Conservation (phyloP, 2,797 vertebrate genomes). For the Poecilia picta region DNA sequence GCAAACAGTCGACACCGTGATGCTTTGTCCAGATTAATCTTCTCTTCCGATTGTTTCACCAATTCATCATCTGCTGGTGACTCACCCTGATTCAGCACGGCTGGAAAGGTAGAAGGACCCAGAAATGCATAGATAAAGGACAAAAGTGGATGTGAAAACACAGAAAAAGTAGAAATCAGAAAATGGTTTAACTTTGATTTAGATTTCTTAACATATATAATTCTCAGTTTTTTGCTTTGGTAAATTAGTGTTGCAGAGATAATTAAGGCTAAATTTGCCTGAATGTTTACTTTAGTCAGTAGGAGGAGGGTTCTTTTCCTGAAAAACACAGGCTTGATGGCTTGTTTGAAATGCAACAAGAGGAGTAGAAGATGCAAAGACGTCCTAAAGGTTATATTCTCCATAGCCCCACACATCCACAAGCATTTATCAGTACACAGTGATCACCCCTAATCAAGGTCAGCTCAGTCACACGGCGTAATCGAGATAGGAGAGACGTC, state of each 20-base stretch:
- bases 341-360: not conserved
- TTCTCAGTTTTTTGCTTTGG: not conserved
- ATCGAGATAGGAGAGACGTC: constrained; percentile 33
- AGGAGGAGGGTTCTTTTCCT: not conserved
- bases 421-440: constrained; percentile 11
- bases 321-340: not conserved
- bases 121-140: constrained; percentile 15
- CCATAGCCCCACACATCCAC: not conserved
- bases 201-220: not conserved
- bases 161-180: not conserved
- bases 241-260: not conserved
- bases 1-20: constrained; percentile 30
- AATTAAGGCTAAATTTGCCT: not conserved
- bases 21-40: constrained; percentile 53
- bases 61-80: constrained; percentile 58
- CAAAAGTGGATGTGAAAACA: not conserved
- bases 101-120: constrained; percentile 27
- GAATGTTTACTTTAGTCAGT: not conserved
- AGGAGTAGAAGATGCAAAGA: not conserved
- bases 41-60: constrained; percentile 54
- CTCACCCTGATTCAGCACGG: constrained; percentile 28
- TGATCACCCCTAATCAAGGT: constrained; percentile 61
- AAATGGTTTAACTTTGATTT: not conserved
- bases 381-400: not conserved
- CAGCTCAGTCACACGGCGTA: constrained; percentile 52